A percentile compares a stretch with the other conserved stretches of the same genome.
These are phyloP conservation scores for Helicoverpa armigera DNA, from an alignment of 1,140 invertebrate species.

Conservation along the genomic window DNA sequence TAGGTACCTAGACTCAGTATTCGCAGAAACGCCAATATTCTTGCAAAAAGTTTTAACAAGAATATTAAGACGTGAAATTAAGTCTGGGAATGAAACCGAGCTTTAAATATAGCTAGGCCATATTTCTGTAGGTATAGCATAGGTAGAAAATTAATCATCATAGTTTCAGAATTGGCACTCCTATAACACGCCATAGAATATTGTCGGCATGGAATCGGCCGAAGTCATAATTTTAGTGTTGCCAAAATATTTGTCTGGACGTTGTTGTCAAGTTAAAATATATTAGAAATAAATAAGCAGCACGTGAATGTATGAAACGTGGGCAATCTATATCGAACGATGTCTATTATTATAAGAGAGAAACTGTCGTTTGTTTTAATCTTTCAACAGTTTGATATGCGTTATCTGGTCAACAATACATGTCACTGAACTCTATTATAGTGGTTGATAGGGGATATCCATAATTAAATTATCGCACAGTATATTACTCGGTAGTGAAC, in stretches of 20 bases:
- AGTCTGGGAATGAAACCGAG: no score
- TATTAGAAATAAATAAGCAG: neutral
- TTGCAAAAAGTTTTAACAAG: no score
- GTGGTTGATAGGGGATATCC: neutral
- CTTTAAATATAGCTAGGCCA: no score
- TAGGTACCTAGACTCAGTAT: no score
- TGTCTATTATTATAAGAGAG: neutral
- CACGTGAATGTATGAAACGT: conserved; percentile 5
- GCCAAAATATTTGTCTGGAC: conserved; percentile 9
- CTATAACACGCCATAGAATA: neutral
- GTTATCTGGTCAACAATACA: neutral
- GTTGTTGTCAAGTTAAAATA: neutral
- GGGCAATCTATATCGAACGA: neutral
- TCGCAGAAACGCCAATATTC: no score
- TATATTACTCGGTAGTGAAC: neutral
- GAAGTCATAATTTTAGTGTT: conserved; percentile 6
- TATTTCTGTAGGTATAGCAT: no score
- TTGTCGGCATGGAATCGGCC: conserved; percentile 3
- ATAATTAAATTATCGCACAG: neutral
- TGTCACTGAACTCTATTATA: conserved; percentile 5
- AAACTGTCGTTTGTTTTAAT: conserved; percentile 1
- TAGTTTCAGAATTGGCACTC: conserved; percentile 21
- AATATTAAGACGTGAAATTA: no score
- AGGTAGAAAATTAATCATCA: neutral
- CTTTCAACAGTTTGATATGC: neutral